phyloP scores from a whole-genome alignment of 2,797 vertebrate genomes.

The Notoglanidium macrostoma region DNA sequence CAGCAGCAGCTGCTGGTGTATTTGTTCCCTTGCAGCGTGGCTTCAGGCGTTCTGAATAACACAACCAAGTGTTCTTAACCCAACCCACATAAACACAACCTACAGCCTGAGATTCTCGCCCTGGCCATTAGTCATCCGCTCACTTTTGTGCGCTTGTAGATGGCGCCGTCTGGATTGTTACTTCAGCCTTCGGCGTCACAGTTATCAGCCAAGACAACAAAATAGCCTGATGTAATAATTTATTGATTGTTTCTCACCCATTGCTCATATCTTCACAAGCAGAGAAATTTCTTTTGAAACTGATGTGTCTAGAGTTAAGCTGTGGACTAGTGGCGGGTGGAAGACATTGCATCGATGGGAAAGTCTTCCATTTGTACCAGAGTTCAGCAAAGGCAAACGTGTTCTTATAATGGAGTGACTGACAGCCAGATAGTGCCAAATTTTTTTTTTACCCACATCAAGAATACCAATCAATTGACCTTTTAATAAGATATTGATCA shows the following conservation, averaged over 20 bases:
- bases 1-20: slow-evolving; percentile 12
- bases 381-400: background rate
- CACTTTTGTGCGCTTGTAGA: background rate
- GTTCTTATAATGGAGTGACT: background rate
- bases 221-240: slow-evolving; percentile 20
- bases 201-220: background rate
- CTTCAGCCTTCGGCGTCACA: background rate
- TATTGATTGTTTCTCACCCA: background rate
- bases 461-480: background rate
- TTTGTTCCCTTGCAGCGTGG: background rate
- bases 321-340: background rate
- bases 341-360: background rate
- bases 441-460: background rate
- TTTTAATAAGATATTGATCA: background rate
- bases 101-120: slow-evolving; percentile 7
- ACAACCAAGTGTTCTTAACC: background rate
- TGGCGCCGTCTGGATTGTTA: background rate
- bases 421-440: background rate
- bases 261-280: background rate
- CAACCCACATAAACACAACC: slow-evolving; percentile 14
- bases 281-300: background rate
- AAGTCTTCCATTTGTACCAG: background rate
- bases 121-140: background rate
- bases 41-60: slow-evolving; percentile 7
- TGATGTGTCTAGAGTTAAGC: background rate